phyloP scores from a whole-genome alignment of 1,140 invertebrate species.

The Xylocopa sonorina region DNA sequence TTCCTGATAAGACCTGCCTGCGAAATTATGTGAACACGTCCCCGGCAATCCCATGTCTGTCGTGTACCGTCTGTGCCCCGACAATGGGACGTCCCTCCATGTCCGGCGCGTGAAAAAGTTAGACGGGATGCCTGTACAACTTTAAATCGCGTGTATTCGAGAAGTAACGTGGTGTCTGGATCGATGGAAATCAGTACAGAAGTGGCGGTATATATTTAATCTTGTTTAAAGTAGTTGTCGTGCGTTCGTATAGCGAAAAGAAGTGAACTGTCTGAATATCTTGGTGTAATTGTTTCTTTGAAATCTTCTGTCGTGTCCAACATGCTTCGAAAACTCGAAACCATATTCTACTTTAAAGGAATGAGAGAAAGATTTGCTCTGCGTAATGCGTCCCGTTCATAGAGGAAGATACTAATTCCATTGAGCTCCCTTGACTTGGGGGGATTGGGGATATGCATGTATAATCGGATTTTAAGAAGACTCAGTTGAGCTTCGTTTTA shows the following conservation, averaged over 20 bases:
- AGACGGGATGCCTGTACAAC: not conserved
- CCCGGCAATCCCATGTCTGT: not conserved
- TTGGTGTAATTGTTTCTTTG: too few species aligned
- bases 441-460: not conserved
- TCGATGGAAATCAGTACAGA: too few species aligned
- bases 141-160: too few species aligned
- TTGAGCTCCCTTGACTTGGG: not conserved
- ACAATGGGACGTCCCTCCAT: not conserved
- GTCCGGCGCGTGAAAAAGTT: not conserved
- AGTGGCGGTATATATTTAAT: too few species aligned
- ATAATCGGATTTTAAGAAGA: constrained; percentile 8
- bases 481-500: not conserved
- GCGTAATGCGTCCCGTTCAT: not conserved
- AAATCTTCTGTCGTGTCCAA: too few species aligned
- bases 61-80: not conserved
- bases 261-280: too few species aligned
- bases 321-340: too few species aligned
- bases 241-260: too few species aligned
- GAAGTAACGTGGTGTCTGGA: not conserved
- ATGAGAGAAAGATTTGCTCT: not conserved
- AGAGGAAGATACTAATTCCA: not conserved
- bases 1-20: constrained; percentile 21
- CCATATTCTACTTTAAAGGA: too few species aligned
- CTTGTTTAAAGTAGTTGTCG: too few species aligned
- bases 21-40: constrained; percentile 46